These are phyloP conservation scores for Procapra przewalskii DNA, from an alignment of 2,113 vertebrate species.

Conservation along the genomic window DNA sequence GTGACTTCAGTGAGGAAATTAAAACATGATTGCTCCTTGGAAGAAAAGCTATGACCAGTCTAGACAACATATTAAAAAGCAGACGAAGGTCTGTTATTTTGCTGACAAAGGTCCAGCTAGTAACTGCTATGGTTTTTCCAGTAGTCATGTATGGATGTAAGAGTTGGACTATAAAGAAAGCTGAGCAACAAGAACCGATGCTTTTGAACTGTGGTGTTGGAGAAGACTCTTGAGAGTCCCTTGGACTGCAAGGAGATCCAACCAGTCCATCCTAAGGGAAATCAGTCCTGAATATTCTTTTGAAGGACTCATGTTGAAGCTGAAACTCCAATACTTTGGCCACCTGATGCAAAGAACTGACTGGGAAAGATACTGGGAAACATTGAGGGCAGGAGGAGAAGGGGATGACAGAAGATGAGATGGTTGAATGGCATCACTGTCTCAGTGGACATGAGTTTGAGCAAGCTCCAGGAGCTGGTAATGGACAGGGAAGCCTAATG, in stretches of 20 bases:
- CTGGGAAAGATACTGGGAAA: neutral
- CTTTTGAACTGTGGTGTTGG: fast-evolving
- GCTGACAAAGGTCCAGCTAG: neutral
- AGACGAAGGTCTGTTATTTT: neutral
- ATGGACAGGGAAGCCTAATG: neutral
- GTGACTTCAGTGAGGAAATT: neutral
- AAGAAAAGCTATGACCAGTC: neutral
- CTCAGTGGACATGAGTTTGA: neutral
- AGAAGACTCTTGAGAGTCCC: neutral
- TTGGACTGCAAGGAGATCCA: neutral
- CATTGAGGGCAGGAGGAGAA: neutral
- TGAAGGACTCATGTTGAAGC: neutral
- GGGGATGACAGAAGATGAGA: neutral
- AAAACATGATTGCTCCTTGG: neutral
- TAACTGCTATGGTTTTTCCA: neutral
- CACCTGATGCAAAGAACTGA: neutral
- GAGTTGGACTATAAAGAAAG: neutral
- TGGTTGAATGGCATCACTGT: neutral
- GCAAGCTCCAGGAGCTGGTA: neutral
- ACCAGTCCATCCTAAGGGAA: neutral
- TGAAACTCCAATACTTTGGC: neutral
- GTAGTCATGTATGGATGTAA: neutral
- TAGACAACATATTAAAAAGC: neutral
- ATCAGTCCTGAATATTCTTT: neutral
- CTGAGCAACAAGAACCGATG: neutral